Evolutionary conservation across 1,140 invertebrate genomes (phyloP), one percentile per base, ranked within the genome.

Genomic region (Eueides isabella): DNA sequence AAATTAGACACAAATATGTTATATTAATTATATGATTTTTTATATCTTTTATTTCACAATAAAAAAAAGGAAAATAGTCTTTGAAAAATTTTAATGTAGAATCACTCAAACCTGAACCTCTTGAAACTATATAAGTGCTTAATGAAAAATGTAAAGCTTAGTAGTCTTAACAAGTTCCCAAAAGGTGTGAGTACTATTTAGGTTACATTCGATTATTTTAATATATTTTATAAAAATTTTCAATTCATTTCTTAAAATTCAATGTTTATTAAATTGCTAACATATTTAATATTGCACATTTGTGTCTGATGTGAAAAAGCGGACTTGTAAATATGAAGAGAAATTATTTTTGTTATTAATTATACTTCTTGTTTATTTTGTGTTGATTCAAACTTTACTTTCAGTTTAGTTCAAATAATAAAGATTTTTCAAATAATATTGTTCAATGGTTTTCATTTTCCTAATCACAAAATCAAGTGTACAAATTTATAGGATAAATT

Each of bases 271-370:
- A 55, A 23, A 23, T 55, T 55, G 48, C 48, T 55, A 26, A 55
- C 19, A 11, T 55, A 26, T 26, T 55, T 55, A 55, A 55, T 3
- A 55, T 55, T 55, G 48, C 61, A 31, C 14, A 62, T 74, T 78
- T 79, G 72, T 82, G 74, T 75, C 73, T 68, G 67, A 65, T 67
- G 55, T 64, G 71, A 75, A 66, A 75, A 66, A 71, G 74, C 65
- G 74, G 70, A 76, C 38, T 75, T 89, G 88, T 92, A 90, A 85
- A 92, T 90, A 86, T 77, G 76, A 82, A 78, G 78, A 77, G 72
- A 80, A 83, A 75, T 85, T 89, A 87, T 89, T 89, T 92, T 90
- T 92, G 89, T 92, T 92, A 89, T 85, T 44, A 79, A 84, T 81
- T 88, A 75, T 86, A 84, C 74, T 87, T 84, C 85, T 87, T 86